phyloP scores from a whole-genome alignment of 23 tunicate species.

The Ascidia mentula region DNA sequence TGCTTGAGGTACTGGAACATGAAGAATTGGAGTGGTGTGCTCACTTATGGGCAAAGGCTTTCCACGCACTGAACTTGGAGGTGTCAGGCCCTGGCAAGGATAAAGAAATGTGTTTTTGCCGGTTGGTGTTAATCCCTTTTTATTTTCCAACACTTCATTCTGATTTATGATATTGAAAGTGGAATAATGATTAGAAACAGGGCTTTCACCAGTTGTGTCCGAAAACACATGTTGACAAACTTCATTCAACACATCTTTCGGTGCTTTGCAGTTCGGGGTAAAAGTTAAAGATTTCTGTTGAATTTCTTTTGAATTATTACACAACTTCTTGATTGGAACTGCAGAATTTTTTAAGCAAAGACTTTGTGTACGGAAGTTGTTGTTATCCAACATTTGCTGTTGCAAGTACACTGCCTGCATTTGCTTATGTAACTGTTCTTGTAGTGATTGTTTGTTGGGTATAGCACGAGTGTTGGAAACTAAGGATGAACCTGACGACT shows the following conservation, averaged over 20 bases:
- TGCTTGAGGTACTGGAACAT: background rate
- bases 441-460: slow-evolving; percentile 16
- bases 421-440: slow-evolving; percentile 27
- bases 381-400: slow-evolving; percentile 28
- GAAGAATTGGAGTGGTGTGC: background rate
- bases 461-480: slow-evolving; percentile 1
- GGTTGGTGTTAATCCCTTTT: background rate
- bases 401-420: slow-evolving; percentile 29
- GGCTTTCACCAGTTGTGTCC: background rate
- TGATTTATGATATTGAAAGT: background rate
- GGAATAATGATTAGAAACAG: background rate
- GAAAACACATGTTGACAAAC: slow-evolving; percentile 35
- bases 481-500: background rate
- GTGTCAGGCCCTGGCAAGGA: background rate
- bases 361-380: slow-evolving; percentile 15
- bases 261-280: background rate
- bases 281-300: background rate
- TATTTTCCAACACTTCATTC: background rate
- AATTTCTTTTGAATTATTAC: background rate
- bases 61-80: background rate
- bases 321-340: background rate
- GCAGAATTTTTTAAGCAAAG: background rate
- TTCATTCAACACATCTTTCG: slow-evolving; percentile 11
- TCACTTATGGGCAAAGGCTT: background rate
- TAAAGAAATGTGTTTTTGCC: background rate